A percentile compares a stretch with the other conserved stretches of the same genome.
Evolutionary conservation across 2,888 invertebrate genomes (phyloP).

Genomic region (Timandra comae): DNA sequence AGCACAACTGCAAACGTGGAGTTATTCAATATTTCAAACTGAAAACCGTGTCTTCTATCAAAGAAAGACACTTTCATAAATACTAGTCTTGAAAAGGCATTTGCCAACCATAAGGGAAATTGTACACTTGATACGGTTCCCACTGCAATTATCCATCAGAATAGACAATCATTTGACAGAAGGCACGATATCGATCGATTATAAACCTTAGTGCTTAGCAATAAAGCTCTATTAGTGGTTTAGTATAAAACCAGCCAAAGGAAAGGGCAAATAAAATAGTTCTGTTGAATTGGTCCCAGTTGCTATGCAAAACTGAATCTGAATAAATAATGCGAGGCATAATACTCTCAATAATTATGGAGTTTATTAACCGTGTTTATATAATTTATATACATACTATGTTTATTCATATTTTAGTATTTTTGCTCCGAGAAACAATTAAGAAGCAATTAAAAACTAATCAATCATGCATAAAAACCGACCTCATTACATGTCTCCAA

Average conservation of each 20-base stretch:
- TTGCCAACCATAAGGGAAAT: slow-evolving; percentile 33
- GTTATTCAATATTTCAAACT: too few relatives aligned
- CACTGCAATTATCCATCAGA: slow-evolving; percentile 40
- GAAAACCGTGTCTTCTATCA: too few relatives aligned
- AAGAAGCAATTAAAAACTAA: too few relatives aligned
- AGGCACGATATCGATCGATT: not conserved
- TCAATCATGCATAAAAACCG: too few relatives aligned
- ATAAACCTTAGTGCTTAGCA: slow-evolving; percentile 5
- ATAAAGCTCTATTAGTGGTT: slow-evolving; percentile 4
- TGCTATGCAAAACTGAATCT: slow-evolving; percentile 32
- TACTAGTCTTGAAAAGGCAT: slow-evolving; percentile 2
- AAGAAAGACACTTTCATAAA: not conserved
- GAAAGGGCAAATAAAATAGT: slow-evolving; percentile 24
- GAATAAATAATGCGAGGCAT: slow-evolving; percentile 39
- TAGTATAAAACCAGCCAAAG: not conserved
- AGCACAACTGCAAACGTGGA: too few relatives aligned
- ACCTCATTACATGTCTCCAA: too few relatives aligned
- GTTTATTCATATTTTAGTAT: too few relatives aligned
- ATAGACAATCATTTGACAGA: slow-evolving; percentile 20
- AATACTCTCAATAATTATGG: too few relatives aligned
- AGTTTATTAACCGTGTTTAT: too few relatives aligned
- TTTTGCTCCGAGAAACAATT: too few relatives aligned
- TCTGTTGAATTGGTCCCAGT: slow-evolving; percentile 23
- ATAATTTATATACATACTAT: too few relatives aligned
- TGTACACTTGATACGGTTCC: slow-evolving; percentile 40